phyloP scores from a whole-genome alignment of 2,113 vertebrate species.

The Galbula dea region DNA sequence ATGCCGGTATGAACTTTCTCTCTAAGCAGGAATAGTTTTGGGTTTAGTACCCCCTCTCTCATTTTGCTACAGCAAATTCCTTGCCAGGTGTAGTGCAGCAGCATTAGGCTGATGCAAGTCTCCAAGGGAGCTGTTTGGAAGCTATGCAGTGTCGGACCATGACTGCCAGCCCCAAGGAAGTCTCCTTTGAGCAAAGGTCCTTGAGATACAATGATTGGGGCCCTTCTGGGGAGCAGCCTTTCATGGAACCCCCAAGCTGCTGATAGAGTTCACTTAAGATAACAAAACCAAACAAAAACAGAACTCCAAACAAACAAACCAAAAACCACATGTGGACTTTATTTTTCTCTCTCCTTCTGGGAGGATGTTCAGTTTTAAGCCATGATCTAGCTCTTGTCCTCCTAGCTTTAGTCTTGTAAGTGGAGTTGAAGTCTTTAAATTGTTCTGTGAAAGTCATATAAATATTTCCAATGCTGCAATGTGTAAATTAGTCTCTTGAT shows the following conservation, averaged over 20 bases:
- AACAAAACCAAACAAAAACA: not conserved
- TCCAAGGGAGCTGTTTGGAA: not conserved
- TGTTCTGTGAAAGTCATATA: not conserved
- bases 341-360: not conserved
- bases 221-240: not conserved
- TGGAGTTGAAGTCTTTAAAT: not conserved
- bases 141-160: accelerated
- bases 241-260: not conserved
- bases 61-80: not conserved
- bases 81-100: not conserved
- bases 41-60: not conserved
- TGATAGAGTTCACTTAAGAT: not conserved
- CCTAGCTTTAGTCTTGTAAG: not conserved
- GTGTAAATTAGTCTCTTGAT: not conserved
- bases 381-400: not conserved
- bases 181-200: not conserved
- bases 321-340: not conserved
- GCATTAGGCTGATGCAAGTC: not conserved
- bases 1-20: not conserved
- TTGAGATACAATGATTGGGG: not conserved
- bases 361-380: not conserved
- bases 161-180: not conserved
- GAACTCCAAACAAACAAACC: too few species aligned
- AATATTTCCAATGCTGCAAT: not conserved
- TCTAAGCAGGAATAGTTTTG: not conserved